These are phyloP conservation scores for Itoplectis maculator DNA, from an alignment of 2,888 invertebrate species.

Conservation along the genomic window DNA sequence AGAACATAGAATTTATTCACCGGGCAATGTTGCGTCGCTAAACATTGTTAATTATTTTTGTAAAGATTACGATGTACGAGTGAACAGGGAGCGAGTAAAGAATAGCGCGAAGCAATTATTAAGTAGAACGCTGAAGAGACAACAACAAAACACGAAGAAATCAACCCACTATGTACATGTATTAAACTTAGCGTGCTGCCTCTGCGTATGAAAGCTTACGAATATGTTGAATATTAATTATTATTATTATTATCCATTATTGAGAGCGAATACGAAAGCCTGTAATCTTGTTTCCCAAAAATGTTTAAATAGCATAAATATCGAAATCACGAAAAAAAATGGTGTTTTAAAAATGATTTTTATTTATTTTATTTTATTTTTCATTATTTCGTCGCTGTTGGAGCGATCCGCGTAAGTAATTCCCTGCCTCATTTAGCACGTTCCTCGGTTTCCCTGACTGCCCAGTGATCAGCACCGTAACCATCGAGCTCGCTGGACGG, in stretches of 20 bases:
- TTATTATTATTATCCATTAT: constrained; percentile 70
- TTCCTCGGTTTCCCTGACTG: constrained; percentile 45
- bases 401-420: constrained; percentile 28
- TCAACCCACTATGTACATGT: constrained; percentile 77
- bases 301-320: constrained; percentile 80
- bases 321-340: constrained; percentile 68
- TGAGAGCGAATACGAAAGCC: constrained; percentile 76
- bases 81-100: not conserved
- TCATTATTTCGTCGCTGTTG: not conserved
- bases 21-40: constrained; percentile 78
- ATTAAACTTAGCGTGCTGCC: constrained; percentile 81
- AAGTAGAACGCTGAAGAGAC: constrained; percentile 46
- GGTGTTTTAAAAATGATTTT: not conserved
- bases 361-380: constrained; percentile 17
- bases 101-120: constrained; percentile 54
- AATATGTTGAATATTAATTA: constrained; percentile 81
- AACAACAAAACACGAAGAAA: constrained; percentile 57
- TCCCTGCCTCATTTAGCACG: constrained; percentile 15
- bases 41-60: constrained; percentile 83
- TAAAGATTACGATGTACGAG: constrained; percentile 72
- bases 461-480: constrained; percentile 52
- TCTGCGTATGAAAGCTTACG: constrained; percentile 82
- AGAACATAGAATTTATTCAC: constrained; percentile 72
- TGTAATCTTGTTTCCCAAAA: constrained; percentile 82
- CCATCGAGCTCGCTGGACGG: constrained; percentile 37